Base-by-base conservation (phyloP, 2,888 invertebrate genomes). In the Boloria euphrosyne region DNA sequence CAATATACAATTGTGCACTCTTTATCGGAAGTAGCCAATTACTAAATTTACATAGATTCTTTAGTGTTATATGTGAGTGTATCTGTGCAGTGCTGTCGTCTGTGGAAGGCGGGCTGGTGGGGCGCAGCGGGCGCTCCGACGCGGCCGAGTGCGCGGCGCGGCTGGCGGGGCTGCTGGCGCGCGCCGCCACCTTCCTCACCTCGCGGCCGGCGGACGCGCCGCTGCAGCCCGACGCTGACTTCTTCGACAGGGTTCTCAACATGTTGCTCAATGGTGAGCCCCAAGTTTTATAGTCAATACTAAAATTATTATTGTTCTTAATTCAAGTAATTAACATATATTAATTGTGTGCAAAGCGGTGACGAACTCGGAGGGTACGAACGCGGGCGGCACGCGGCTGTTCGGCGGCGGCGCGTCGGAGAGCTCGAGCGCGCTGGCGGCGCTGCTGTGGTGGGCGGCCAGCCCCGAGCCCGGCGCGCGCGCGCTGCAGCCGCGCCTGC, bases 141-240 rank as follows among this genome's bases (percentile, higher is more conserved):
- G 74, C 71, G 59, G 81, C 81, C 22, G 93, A 94, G 80, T 78
- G 93, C 53, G 88, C 88, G 54, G 93, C 94, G 73, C 89, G 94
- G 13, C 93, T 93, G 73, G 86, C 90, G 53, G 80, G 83, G 18
- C 78, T 93, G 6, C 83, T 93, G 51, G 75, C 84, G 54, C 93
- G 93, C 68, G 93, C 93, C 2, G 93, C 93, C 0, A 81, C 86
- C 71, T 94, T 93, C 78, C 81, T 94, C 71, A 74, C 79, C 46
- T 46, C 84, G 68, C 78, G 73, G 46, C 73, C 78, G 62, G 77
- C 80, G 71, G 69, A 60, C 73, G 74, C 71, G 67, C 72, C 73
- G 59, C 74, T 77, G 58, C 80, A 79, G 80, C 76, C 73, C 61
- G 86, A 89, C 73, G 72, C 84, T 16, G 89, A 87, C 65, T 80